Percentiles rank a stretch among this genome's conserved stretches.
These are phyloP conservation scores for Thamnophis elegans DNA, from an alignment of 2,797 vertebrate genomes.

Conservation along the genomic window DNA sequence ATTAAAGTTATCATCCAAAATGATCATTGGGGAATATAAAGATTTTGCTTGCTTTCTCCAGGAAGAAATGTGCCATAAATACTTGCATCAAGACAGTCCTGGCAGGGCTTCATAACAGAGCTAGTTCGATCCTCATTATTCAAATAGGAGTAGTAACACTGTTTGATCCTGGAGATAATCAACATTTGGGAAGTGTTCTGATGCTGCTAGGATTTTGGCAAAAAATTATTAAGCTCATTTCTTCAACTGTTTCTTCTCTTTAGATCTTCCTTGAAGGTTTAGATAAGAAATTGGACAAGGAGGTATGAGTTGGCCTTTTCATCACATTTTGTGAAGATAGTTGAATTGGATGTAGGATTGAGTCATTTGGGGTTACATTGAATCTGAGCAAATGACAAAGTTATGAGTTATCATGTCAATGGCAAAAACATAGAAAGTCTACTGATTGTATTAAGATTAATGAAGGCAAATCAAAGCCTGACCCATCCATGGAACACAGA, in stretches of 20 bases:
- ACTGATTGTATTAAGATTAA: not conserved
- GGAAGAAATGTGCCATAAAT: not conserved
- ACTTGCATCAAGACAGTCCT: not conserved
- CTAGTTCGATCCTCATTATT: not conserved
- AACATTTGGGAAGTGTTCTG: not conserved
- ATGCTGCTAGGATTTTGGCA: not conserved
- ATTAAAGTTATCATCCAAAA: not conserved
- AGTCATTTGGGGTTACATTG: not conserved
- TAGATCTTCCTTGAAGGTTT: not conserved
- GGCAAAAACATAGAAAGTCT: not conserved
- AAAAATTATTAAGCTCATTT: not conserved
- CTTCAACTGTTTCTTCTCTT: not conserved
- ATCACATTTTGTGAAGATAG: not conserved
- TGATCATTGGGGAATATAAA: not conserved
- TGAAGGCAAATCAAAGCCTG: not conserved
- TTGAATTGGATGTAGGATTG: not conserved
- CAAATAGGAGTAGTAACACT: not conserved
- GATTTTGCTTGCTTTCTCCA: not conserved
- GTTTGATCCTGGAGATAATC: not conserved
- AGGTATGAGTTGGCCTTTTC: not conserved
- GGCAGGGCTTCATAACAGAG: not conserved
- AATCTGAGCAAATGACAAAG: not conserved
- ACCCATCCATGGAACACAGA: not conserved
- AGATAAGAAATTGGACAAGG: not conserved
- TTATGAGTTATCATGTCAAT: not conserved